Conservation (phyloP, 2,113 vertebrate species). For the Elephas maximus region DNA sequence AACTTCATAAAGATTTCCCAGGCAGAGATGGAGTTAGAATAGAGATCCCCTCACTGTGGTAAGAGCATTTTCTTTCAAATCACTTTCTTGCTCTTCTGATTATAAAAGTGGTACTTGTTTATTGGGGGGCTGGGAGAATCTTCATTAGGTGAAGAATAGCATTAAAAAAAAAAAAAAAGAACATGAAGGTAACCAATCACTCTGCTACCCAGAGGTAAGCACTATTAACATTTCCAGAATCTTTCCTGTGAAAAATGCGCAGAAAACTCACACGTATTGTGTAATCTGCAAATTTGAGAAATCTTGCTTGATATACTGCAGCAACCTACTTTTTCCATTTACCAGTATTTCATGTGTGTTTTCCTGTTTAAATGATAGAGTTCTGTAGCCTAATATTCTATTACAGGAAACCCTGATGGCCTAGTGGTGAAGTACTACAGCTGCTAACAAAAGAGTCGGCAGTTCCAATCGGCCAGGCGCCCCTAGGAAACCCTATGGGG, state of each 20-base stretch:
- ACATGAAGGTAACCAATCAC: background rate
- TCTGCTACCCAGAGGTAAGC: background rate
- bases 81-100: background rate
- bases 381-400: background rate
- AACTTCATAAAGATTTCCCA: slow-evolving; percentile 11
- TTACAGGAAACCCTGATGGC: background rate
- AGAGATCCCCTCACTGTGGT: background rate
- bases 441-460: no score
- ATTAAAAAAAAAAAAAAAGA: slow-evolving; percentile 29
- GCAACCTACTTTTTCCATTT: background rate
- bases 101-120: background rate
- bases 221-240: background rate
- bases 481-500: no score
- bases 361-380: background rate
- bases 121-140: background rate
- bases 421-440: no score
- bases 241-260: background rate
- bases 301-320: background rate
- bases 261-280: background rate
- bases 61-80: background rate
- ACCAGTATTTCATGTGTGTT: background rate
- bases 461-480: no score
- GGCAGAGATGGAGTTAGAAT: background rate
- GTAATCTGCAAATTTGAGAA: background rate
- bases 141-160: background rate